These are phyloP conservation scores for Marasmarcha lunaedactyla DNA, from an alignment of 2,888 invertebrate genomes.

Conservation along the genomic window DNA sequence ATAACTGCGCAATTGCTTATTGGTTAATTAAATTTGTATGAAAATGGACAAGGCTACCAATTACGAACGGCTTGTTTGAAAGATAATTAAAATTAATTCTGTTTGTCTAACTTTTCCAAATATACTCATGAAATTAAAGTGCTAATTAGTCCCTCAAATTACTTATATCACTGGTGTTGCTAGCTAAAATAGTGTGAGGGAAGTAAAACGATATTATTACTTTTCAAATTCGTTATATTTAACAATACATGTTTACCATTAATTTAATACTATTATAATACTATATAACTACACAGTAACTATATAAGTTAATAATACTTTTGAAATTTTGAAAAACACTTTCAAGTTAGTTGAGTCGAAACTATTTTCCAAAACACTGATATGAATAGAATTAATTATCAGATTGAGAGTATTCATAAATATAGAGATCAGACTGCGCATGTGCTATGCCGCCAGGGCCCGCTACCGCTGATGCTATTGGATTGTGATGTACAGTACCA, in stretches of 20 bases:
- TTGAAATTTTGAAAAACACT: constrained; percentile 34
- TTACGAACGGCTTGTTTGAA: too few species aligned
- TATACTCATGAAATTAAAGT: too few species aligned
- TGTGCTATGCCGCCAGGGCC: constrained; percentile 83
- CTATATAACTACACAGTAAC: too few species aligned
- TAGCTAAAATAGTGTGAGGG: too few species aligned
- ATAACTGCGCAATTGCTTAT: too few species aligned
- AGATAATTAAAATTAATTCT: too few species aligned
- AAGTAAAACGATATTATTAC: not conserved
- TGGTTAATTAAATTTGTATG: too few species aligned
- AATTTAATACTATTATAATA: constrained; percentile 3
- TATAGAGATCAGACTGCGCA: constrained; percentile 78
- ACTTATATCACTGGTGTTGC: too few species aligned
- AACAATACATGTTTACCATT: not conserved
- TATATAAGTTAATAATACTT: constrained; percentile 11
- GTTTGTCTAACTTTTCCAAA: too few species aligned
- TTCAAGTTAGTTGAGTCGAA: constrained; percentile 48
- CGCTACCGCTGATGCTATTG: constrained; percentile 77
- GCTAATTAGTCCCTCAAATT: too few species aligned
- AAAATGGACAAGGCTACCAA: too few species aligned
- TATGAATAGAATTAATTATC: constrained; percentile 19
- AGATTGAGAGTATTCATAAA: constrained; percentile 46
- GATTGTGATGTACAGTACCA: constrained; percentile 75
- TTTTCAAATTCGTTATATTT: constrained; percentile 1
- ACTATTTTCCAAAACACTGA: constrained; percentile 31